These are phyloP conservation scores for Melieria omissa DNA, from an alignment of 2,888 invertebrate genomes.

Conservation along the genomic window DNA sequence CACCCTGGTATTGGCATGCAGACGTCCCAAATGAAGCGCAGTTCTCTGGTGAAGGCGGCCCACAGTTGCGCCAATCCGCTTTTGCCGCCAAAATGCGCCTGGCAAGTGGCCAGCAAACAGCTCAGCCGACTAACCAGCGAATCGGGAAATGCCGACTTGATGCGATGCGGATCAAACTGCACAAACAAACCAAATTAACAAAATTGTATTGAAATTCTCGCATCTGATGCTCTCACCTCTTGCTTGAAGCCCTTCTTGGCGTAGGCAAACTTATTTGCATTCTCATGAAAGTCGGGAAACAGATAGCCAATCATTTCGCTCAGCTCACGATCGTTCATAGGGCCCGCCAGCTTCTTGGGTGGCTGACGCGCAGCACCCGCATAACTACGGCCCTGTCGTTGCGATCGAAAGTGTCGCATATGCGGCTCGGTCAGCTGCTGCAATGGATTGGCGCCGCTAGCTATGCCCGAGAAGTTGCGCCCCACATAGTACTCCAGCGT, in stretches of 20 bases:
- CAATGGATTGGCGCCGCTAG: slow-evolving; percentile 71
- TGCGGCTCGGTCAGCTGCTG: slow-evolving; percentile 80
- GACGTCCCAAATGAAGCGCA: slow-evolving; percentile 91
- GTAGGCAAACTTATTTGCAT: slow-evolving; percentile 69
- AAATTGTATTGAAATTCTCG: not conserved
- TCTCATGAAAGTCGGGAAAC: slow-evolving; percentile 85
- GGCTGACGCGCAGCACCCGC: slow-evolving; percentile 38
- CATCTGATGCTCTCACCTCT: slow-evolving; percentile 62
- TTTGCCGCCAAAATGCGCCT: slow-evolving; percentile 80
- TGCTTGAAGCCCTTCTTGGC: slow-evolving; percentile 66
- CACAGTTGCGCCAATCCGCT: slow-evolving; percentile 87
- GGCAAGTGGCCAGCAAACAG: slow-evolving; percentile 77
- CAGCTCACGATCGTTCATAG: slow-evolving; percentile 80
- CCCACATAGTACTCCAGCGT: slow-evolving; percentile 60
- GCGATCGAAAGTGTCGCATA: slow-evolving; percentile 56
- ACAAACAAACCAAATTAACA: slow-evolving; percentile 47
- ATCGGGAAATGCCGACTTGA: slow-evolving; percentile 81
- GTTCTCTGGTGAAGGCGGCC: slow-evolving; percentile 92
- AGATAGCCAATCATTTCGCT: slow-evolving; percentile 83
- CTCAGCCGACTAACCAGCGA: slow-evolving; percentile 86
- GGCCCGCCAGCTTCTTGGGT: slow-evolving; percentile 74
- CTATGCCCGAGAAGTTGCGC: slow-evolving; percentile 66
- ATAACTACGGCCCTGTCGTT: slow-evolving; percentile 66
- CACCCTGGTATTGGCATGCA: slow-evolving; percentile 83
- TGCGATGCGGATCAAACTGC: slow-evolving; percentile 70